Evolutionary conservation across 2,888 invertebrate species (phyloP).

Genomic region (Itoplectis maculator): DNA sequence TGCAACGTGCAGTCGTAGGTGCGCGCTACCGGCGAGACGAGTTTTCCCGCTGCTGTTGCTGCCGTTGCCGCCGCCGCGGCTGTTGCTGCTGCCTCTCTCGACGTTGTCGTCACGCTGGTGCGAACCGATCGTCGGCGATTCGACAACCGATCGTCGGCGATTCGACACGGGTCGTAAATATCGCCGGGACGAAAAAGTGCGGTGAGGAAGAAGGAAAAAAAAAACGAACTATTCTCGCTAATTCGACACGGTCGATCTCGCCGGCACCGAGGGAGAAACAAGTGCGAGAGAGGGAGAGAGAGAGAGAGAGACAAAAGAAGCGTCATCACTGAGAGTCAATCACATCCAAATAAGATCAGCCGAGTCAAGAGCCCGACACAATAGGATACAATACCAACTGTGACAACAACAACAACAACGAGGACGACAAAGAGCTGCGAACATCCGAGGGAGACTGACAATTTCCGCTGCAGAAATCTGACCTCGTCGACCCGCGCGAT

Average conservation of each 20-base stretch:
- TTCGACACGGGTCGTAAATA: slow-evolving; percentile 66
- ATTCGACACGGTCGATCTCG: slow-evolving; percentile 54
- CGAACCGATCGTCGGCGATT: slow-evolving; percentile 58
- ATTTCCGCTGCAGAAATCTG: no score
- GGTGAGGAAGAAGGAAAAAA: no score
- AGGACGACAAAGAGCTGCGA: neutral
- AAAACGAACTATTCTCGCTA: slow-evolving; percentile 46
- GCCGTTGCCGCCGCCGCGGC: slow-evolving; percentile 24
- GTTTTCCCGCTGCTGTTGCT: slow-evolving; percentile 25
- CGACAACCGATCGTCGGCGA: slow-evolving; percentile 59
- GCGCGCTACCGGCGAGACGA: slow-evolving; percentile 28
- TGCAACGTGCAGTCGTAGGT: slow-evolving; percentile 18
- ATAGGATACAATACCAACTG: neutral
- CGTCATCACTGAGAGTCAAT: slow-evolving; percentile 22
- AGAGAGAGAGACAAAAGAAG: slow-evolving; percentile 31
- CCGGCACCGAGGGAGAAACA: slow-evolving; percentile 34
- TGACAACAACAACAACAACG: neutral
- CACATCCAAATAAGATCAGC: slow-evolving; percentile 48
- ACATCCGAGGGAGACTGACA: no score
- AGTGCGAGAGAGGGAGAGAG: no score
- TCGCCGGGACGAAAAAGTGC: slow-evolving; percentile 41
- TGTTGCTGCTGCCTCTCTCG: slow-evolving; percentile 45
- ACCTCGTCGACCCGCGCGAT: no score
- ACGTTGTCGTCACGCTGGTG: slow-evolving; percentile 44
- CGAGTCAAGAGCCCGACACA: neutral